Evolutionary conservation across 1,140 invertebrate genomes (phyloP), one percentile per base, ranked within the genome.

Genomic region (Megalonaias nervosa): DNA sequence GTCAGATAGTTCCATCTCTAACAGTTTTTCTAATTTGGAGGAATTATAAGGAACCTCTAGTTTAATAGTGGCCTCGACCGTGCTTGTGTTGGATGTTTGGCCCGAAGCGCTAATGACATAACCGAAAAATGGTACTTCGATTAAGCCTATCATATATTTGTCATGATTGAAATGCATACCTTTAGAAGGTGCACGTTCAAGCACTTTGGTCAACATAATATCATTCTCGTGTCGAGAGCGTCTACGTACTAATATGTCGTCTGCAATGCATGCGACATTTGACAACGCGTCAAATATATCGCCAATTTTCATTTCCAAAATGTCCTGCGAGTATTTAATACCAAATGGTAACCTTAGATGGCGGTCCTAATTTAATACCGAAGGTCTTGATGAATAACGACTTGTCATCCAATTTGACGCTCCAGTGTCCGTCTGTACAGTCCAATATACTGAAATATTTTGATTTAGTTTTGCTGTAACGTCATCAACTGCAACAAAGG

Each of bases 341-440:
- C 90, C 89, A 77, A 87, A 89, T n/a, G 89, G 88, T 67, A 90
- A 79, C 68, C 87, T 58, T 0, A 76, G n/a, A 60, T 81, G 91
- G 62, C 80, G 77, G 75, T 19, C 89, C 88, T 82, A 86, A 90
- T 61, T 86, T 88, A 15, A 82, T 84, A n/a, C 79, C 82, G 64
- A 88, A 88, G 0, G 84, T 88, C n/a, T 77, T 83, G 1, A 84
- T 66, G 1, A 65, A 60, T 1, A 66, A 75, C 15, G 84, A 88
- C 66, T 90, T 81, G 59, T 91, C 77, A 58, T 83, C 80, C 58
- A 93, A 75, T 21, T 82, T 82, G 4, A 92, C 81, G 76, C 91
- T 89, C 85, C 88, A 91, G 82, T 91, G 93, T 16, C 89, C 91
- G 65, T 71, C 19, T 26, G 57, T 66, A 23, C 68, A 66, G 64